Percentiles rank a stretch among this genome's conserved stretches.
These are phyloP conservation scores for Cairina moschata DNA, from an alignment of 2,113 vertebrate species.

Conservation along the genomic window DNA sequence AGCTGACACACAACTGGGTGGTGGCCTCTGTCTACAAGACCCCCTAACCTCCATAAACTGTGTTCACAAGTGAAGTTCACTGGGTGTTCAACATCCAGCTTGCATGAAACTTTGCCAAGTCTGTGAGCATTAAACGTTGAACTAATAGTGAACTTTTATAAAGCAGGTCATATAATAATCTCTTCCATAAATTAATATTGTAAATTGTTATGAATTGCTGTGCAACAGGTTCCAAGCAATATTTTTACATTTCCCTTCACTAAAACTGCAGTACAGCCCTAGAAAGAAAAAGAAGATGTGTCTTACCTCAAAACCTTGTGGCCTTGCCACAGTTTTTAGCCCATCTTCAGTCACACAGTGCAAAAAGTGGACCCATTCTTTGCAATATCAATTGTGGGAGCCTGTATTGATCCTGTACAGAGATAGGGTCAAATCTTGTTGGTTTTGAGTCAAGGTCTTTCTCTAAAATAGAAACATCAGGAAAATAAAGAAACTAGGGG, in stretches of 20 bases:
- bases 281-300: background rate
- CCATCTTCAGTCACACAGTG: background rate
- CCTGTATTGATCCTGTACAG: background rate
- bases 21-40: background rate
- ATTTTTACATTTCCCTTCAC: background rate
- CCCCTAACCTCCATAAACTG: background rate
- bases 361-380: background rate
- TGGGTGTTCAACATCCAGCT: conserved; percentile 10
- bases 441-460: background rate
- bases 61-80: background rate
- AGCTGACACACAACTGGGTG: background rate
- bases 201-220: conserved; percentile 40
- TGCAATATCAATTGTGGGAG: background rate
- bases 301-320: background rate
- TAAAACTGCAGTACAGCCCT: background rate
- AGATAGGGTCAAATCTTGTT: background rate
- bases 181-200: conserved; percentile 18
- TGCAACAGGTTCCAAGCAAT: background rate
- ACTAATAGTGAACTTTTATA: conserved; percentile 47
- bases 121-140: conserved; percentile 9
- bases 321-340: background rate
- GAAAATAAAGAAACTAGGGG: background rate
- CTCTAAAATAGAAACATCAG: background rate
- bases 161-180: conserved; percentile 8
- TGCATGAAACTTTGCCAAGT: conserved; percentile 26